These are phyloP conservation scores for Ladona fulva DNA, from an alignment of 1,140 invertebrate genomes.

Conservation along the genomic window DNA sequence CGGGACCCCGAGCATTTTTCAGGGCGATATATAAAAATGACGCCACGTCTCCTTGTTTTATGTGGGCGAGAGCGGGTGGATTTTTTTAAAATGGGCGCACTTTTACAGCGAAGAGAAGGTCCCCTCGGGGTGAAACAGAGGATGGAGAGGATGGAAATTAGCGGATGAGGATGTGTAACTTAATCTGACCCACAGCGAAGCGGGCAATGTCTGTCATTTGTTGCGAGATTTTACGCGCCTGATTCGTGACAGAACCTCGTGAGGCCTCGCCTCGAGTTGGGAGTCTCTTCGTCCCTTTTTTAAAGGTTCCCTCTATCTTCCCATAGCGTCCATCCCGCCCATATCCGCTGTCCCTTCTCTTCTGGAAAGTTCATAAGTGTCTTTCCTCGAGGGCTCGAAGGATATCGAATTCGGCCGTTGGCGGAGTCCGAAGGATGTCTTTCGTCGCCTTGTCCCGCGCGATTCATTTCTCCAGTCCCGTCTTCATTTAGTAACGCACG, in stretches of 20 bases:
- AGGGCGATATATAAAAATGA: not conserved
- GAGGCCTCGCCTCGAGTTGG: not conserved
- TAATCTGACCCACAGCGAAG: slow-evolving; percentile 3
- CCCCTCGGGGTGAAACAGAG: not conserved
- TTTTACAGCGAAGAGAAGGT: not conserved
- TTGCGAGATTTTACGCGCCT: not conserved
- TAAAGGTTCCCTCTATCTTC: not conserved
- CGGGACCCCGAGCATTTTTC: not conserved
- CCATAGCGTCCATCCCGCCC: too few relatives aligned
- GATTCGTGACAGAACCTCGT: not conserved
- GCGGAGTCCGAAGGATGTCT: not conserved
- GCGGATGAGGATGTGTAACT: not conserved
- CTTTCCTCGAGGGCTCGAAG: not conserved
- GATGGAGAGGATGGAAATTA: not conserved
- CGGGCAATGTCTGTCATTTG: slow-evolving; percentile 1
- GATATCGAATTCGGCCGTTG: not conserved
- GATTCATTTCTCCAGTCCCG: not conserved
- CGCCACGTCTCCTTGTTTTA: not conserved
- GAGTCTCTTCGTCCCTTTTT: not conserved
- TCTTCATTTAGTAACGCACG: slow-evolving; percentile 2
- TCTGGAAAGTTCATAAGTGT: too few relatives aligned
- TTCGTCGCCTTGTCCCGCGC: not conserved
- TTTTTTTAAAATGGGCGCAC: not conserved
- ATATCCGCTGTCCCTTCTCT: not conserved
- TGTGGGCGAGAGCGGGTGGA: not conserved